Evolutionary conservation across 2,113 vertebrate genomes (phyloP), one percentile per base, ranked within the genome.

Genomic region (Accipiter cooperii): DNA sequence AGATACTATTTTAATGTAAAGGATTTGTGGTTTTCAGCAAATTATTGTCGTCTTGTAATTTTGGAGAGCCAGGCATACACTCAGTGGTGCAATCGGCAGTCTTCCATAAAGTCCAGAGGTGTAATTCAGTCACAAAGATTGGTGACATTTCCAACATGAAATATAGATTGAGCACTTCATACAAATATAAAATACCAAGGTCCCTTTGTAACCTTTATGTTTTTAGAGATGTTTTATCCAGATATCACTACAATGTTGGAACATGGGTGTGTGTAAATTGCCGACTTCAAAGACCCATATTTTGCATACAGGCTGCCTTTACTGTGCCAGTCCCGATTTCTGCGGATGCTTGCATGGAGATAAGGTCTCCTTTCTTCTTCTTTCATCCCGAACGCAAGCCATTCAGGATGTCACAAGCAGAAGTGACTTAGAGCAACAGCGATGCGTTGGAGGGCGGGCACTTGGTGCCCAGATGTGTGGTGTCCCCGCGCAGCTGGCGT

Each of bases 1-100:
- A 95, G 87, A 89, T 80, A 93, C 73, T 91, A 19, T 87, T 97
- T 96, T 84, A 96, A 90, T 88, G 60, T 83, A 91, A 81, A 84
- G 26, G 54, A 89, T 94, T 97, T 87, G 87, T 96, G 65, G 6
- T 96, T 94, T 84, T 95, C 73, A 92, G 96, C 63, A 90, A 91
- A 81, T 87, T 24, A 26, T 42, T 61, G 87, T 91, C 33, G 3
- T 82, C 36, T 65, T 38, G 49, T 80, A 58, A 17, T 91, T 95
- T 89, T 84, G 84, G 75, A 84, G 57, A 76, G 66, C 38, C 2
- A 10, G 47, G 66, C 25, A 5, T 33, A 55, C 25, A 9, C 25
- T 1, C 74, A 77, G 9, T 42, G 54, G 78, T 70, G 75, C 76
- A 25, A 12, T 73, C 31, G 4, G 46, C n/a, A 40, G 77, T 29